Evolutionary conservation across 1,140 invertebrate species (phyloP).

Genomic region (Euschistus heros): DNA sequence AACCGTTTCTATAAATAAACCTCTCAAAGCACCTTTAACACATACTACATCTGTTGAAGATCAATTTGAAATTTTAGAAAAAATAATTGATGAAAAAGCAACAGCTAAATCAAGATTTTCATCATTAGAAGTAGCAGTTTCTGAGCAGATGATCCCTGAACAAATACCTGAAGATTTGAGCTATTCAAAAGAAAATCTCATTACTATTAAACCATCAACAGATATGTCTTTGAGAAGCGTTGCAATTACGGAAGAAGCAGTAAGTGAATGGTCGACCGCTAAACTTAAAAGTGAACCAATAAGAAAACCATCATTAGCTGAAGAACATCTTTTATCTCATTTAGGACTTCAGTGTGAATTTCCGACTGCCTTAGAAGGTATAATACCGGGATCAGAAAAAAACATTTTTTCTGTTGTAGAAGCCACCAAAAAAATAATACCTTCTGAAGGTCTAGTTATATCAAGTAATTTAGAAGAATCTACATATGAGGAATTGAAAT

Average conservation of each 20-base stretch:
- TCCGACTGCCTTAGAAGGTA: slow-evolving; percentile 10
- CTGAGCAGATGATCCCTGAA: slow-evolving; percentile 5
- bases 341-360: slow-evolving; percentile 21
- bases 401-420: not conserved
- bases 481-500: not conserved
- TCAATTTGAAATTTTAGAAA: slow-evolving; percentile 2
- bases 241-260: slow-evolving; percentile 23
- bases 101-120: slow-evolving; percentile 20
- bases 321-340: slow-evolving; percentile 18
- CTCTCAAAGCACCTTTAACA: slow-evolving; percentile 19
- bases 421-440: not conserved
- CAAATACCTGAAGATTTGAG: slow-evolving; percentile 4
- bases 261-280: slow-evolving; percentile 17
- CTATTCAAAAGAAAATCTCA: not conserved
- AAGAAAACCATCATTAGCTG: slow-evolving; percentile 16
- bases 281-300: slow-evolving; percentile 15
- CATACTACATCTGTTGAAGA: slow-evolving; percentile 15
- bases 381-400: not conserved
- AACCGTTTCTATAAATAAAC: slow-evolving; percentile 1
- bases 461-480: slow-evolving; percentile 4
- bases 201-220: not conserved
- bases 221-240: slow-evolving; percentile 20
- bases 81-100: slow-evolving; percentile 12
- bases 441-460: slow-evolving; percentile 14
- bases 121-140: slow-evolving; percentile 25